phyloP scores from a whole-genome alignment of 2,797 vertebrate species.

The Micromesistius poutassou region DNA sequence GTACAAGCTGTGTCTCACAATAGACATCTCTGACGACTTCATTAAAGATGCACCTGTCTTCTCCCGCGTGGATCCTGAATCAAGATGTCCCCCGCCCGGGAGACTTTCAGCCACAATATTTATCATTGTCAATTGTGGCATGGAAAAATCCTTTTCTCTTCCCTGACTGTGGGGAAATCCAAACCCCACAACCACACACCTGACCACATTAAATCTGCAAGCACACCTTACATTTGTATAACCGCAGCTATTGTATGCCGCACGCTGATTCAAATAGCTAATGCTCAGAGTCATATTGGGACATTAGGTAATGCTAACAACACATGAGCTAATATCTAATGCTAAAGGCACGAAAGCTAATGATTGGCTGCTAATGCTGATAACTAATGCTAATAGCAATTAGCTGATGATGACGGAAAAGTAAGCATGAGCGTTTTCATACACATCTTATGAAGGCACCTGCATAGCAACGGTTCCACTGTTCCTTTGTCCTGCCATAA shows the following conservation, averaged over 20 bases:
- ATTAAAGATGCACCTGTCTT: slow-evolving; percentile 43
- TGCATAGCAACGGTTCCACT: too few species aligned
- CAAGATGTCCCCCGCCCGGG: slow-evolving; percentile 25
- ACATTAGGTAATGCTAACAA: background rate
- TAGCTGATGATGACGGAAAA: too few species aligned
- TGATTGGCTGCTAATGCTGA: too few species aligned
- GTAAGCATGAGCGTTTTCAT: too few species aligned
- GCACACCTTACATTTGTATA: background rate
- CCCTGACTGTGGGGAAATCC: slow-evolving; percentile 11
- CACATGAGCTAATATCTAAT: background rate
- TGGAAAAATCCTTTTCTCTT: background rate
- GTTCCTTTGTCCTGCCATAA: too few species aligned
- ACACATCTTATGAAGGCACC: too few species aligned
- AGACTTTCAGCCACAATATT: slow-evolving; percentile 34
- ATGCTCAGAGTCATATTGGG: too few species aligned
- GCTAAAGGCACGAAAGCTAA: too few species aligned
- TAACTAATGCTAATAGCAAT: too few species aligned
- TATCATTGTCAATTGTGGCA: slow-evolving; percentile 1
- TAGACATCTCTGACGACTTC: slow-evolving; percentile 28
- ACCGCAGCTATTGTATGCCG: too few species aligned
- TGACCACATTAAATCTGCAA: slow-evolving; percentile 2
- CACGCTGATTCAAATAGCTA: background rate
- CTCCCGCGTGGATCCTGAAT: slow-evolving; percentile 27
- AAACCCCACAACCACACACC: slow-evolving; percentile 5
- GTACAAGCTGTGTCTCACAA: slow-evolving; percentile 11